Percentiles rank a stretch among this genome's conserved stretches.
phyloP scores from a whole-genome alignment of 2,888 invertebrate genomes.

The Pycnomerus fuliginosus region DNA sequence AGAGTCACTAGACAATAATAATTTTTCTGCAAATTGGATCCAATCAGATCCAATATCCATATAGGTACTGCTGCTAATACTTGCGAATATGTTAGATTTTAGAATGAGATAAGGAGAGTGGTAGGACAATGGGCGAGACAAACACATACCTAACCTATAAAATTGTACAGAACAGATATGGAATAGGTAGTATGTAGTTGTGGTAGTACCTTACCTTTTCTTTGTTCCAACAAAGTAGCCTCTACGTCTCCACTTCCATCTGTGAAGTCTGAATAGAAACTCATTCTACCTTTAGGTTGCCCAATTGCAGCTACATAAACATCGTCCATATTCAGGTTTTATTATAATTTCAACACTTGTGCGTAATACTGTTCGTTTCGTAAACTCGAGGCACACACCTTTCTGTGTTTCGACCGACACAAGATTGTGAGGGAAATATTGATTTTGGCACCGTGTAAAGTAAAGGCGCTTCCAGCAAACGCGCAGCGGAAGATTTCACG shows the following conservation, averaged over 20 bases:
- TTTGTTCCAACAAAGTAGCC: conserved; percentile 33
- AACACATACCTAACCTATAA: too few species aligned
- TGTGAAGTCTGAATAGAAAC: conserved; percentile 39
- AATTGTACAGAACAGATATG: too few species aligned
- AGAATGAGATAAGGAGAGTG: too few species aligned
- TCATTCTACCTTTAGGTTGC: conserved; percentile 34
- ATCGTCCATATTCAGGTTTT: too few species aligned
- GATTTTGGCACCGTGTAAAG: conserved; percentile 34
- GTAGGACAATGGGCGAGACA: too few species aligned
- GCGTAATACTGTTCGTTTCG: background rate
- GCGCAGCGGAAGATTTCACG: conserved; percentile 17
- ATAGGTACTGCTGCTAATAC: too few species aligned
- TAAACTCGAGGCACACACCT: background rate
- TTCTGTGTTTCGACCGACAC: conserved; percentile 13
- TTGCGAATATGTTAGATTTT: too few species aligned
- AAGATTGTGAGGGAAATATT: conserved; percentile 28
- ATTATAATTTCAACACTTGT: conserved; percentile 2
- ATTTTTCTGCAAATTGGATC: too few species aligned
- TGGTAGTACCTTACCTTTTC: conserved; percentile 46
- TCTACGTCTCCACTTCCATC: conserved; percentile 38
- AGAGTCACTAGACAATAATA: too few species aligned
- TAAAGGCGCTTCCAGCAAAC: conserved; percentile 19
- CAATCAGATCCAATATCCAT: too few species aligned
- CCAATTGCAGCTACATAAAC: too few species aligned
- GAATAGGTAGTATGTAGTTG: too few species aligned